Evolutionary conservation across 2,113 vertebrate genomes (phyloP).

Genomic region (Arizona elegans): DNA sequence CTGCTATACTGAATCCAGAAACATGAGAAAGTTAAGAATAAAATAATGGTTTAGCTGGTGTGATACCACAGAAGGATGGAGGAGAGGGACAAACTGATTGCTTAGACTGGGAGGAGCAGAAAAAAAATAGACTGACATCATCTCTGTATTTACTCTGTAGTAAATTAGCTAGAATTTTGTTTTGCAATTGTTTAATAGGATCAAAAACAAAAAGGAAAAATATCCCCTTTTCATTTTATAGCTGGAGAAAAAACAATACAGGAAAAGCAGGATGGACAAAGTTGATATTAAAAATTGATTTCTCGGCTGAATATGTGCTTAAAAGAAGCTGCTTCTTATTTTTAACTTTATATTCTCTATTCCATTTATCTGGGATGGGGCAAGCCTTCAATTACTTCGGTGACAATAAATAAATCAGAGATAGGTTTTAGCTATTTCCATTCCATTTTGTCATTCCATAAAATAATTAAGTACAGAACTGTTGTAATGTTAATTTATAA

Average conservation of each 20-base stretch:
- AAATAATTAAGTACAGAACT: neutral
- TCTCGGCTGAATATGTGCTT: neutral
- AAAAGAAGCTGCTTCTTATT: neutral
- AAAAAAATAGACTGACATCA: neutral
- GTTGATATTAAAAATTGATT: neutral
- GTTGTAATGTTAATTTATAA: neutral
- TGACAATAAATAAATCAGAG: neutral
- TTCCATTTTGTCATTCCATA: neutral
- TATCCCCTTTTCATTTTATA: too few species aligned
- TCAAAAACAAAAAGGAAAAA: neutral
- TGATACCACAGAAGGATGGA: neutral
- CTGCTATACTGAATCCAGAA: neutral
- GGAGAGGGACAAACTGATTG: neutral
- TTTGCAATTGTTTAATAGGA: neutral
- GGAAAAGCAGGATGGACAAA: neutral
- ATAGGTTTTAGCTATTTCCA: neutral
- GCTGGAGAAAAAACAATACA: neutral
- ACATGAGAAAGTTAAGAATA: neutral
- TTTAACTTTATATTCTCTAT: neutral
- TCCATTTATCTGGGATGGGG: neutral
- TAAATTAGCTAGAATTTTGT: neutral
- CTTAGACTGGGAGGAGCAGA: neutral
- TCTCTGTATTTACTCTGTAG: neutral
- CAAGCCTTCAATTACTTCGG: neutral
- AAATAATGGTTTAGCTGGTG: conserved; percentile 4